These are phyloP conservation scores for Ophiothrix spiculata DNA, from an alignment of 35 echinoderm and acorn worm genomes.

Conservation along the genomic window DNA sequence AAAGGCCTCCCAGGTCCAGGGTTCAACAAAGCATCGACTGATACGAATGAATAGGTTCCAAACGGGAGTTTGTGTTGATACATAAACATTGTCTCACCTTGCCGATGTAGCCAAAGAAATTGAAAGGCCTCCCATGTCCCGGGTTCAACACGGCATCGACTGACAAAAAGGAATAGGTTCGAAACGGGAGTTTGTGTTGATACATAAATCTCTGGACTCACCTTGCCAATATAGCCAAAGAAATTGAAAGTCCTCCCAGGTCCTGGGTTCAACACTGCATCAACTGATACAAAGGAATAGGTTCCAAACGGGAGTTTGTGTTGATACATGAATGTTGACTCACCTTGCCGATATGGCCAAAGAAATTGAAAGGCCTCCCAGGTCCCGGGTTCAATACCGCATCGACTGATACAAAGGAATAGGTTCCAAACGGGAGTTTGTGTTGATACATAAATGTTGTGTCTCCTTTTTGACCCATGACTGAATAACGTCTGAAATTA, in stretches of 20 bases:
- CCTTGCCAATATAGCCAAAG: conserved; percentile 87
- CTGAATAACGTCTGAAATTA: conserved; percentile 79
- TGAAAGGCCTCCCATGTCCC: conserved; percentile 90
- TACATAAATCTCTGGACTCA: conserved; percentile 62
- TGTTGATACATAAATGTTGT: conserved; percentile 71
- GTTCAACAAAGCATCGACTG: no score
- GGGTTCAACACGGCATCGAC: conserved; percentile 67
- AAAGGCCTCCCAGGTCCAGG: no score
- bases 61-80: no score
- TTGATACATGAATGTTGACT: conserved; percentile 73
- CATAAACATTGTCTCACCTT: conserved; percentile 63
- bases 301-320: conserved; percentile 72
- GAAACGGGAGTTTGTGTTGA: conserved; percentile 89
- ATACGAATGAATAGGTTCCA: no score
- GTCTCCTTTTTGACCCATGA: conserved; percentile 74
- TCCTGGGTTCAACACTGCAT: conserved; percentile 74
- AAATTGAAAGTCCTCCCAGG: conserved; percentile 94
- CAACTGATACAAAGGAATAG: conserved; percentile 81
- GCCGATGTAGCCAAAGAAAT: conserved; percentile 90
- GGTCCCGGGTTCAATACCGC: conserved; percentile 72
- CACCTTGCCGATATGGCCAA: conserved; percentile 84
- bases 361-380: conserved; percentile 97
- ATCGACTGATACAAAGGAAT: conserved; percentile 82
- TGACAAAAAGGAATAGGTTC: conserved; percentile 88
- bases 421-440: conserved; percentile 93